Base-by-base conservation (phyloP, 2,113 vertebrate genomes). In the Orthochromis indermauri region DNA sequence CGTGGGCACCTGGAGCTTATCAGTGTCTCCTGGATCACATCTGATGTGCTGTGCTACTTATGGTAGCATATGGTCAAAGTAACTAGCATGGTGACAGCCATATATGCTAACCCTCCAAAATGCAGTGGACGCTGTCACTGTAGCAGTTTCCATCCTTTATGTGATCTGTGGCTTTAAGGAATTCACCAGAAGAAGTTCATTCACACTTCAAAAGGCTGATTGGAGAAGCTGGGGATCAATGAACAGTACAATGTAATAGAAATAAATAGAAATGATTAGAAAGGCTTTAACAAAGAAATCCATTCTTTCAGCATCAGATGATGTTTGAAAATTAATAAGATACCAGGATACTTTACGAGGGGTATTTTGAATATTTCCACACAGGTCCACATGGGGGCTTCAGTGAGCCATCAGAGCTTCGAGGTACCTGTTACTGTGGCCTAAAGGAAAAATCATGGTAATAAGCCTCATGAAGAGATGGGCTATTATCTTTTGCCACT, bases 361-460 rank as follows among this genome's bases (percentile, higher is more conserved):
- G n/a, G 14, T 45, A 1, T 26, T 24, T 8, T 21, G n/a, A 26
- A 35, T 5, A 10, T 26, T 6, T 73, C 81, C 84, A 10, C 45
- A 1, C 13, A 7, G 3, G 49, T n/a, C 91, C 93, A 86, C 91
- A 66, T 33, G 91, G 90, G 85, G 91, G 93, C 83, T 54, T 31
- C 79, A 81, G 86, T 47, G 90, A 88, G 87, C 93, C 81, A 31
- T 71, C 16, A 5, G 8, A 73, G 55, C 37, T 11, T 31, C 3
- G 3, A 24, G 8, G 24, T 68, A 8, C 21, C 47, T 14, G 40
- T 40, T 45, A 14, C 31, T 73, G n/a, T 6, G 47, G 21, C 73
- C n/a, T 10, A 1, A n/a, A 80, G 21, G 11, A n/a, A 31, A 45
- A 78, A 35, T 12, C 42, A 28, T 26, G 42, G 17, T 66, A 8